Conservation (phyloP, 2,113 vertebrate genomes). For the Chaetops frenatus region DNA sequence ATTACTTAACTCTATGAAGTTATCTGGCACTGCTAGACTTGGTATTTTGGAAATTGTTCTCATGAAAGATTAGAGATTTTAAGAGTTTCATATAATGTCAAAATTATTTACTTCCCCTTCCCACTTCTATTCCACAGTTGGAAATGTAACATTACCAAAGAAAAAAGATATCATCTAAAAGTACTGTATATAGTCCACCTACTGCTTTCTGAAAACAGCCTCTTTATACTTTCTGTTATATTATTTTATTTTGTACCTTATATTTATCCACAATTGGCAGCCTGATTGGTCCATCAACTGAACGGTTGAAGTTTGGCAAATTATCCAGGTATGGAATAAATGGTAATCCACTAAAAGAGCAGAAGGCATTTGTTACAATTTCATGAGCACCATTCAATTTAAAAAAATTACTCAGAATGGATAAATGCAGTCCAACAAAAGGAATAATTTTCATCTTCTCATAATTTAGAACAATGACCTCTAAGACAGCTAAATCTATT, state of each 20-base stretch:
- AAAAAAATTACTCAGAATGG: neutral
- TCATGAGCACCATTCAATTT: neutral
- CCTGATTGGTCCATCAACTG: slow-evolving; percentile 91
- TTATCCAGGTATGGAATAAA: slow-evolving; percentile 98
- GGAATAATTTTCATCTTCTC: neutral
- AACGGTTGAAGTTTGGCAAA: slow-evolving; percentile 96
- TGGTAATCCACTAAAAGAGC: slow-evolving; percentile 84
- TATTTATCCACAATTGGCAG: slow-evolving; percentile 99
- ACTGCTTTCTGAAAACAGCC: neutral
- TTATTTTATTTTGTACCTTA: slow-evolving; percentile 78
- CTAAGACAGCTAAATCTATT: neutral
- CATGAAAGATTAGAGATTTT: neutral
- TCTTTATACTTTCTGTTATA: neutral
- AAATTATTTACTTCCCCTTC: neutral
- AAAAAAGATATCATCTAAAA: neutral
- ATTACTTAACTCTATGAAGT: neutral
- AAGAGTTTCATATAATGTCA: neutral
- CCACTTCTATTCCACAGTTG: neutral
- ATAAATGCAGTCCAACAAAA: neutral
- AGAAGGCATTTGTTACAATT: slow-evolving; percentile 33
- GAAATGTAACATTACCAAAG: neutral
- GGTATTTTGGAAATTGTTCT: neutral
- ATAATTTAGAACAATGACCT: neutral
- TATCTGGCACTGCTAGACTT: neutral
- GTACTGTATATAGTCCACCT: neutral